Percentiles rank a stretch among this genome's conserved stretches.
Evolutionary conservation across 1,140 invertebrate genomes (phyloP).

Genomic region (Drosophila repleta): DNA sequence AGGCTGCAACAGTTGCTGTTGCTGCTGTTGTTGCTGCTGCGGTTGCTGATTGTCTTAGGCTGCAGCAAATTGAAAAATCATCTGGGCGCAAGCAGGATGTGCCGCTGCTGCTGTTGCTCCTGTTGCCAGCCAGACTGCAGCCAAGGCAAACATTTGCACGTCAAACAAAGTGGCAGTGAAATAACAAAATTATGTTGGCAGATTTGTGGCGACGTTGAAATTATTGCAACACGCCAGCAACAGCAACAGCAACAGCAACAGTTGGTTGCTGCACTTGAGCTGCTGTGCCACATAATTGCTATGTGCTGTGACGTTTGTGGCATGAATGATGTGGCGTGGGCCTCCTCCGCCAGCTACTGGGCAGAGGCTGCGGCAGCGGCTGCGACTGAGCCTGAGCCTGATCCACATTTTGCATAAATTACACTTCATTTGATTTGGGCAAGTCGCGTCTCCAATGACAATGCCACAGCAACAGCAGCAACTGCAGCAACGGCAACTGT

Average conservation of each 20-base stretch:
- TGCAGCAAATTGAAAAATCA: slow-evolving; percentile 78
- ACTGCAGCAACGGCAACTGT: neutral
- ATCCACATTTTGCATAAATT: slow-evolving; percentile 64
- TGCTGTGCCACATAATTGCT: slow-evolving; percentile 67
- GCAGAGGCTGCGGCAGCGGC: no score
- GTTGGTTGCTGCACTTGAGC: slow-evolving; percentile 49
- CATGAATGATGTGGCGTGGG: slow-evolving; percentile 82
- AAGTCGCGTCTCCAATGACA: slow-evolving; percentile 56
- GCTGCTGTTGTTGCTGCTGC: slow-evolving; percentile 33
- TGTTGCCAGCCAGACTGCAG: slow-evolving; percentile 34
- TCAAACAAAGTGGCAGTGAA: slow-evolving; percentile 82
- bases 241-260: slow-evolving; percentile 16
- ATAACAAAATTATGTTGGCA: slow-evolving; percentile 82
- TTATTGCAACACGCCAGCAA: slow-evolving; percentile 57
- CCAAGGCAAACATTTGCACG: slow-evolving; percentile 77
- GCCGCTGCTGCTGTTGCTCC: slow-evolving; percentile 15
- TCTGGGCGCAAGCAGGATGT: slow-evolving; percentile 60
- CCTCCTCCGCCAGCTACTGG: slow-evolving; percentile 54
- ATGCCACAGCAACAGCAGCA: slow-evolving; percentile 37
- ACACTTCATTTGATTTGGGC: slow-evolving; percentile 59
- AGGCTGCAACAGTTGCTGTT: slow-evolving; percentile 6
- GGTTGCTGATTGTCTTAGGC: slow-evolving; percentile 60
- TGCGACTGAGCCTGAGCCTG: no score
- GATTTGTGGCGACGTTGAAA: slow-evolving; percentile 78
- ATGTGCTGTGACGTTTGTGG: slow-evolving; percentile 67